Percentiles rank a stretch among this genome's conserved stretches.
These are phyloP conservation scores for Condylostylus longicornis DNA, from an alignment of 1,140 invertebrate species.

Conservation along the genomic window DNA sequence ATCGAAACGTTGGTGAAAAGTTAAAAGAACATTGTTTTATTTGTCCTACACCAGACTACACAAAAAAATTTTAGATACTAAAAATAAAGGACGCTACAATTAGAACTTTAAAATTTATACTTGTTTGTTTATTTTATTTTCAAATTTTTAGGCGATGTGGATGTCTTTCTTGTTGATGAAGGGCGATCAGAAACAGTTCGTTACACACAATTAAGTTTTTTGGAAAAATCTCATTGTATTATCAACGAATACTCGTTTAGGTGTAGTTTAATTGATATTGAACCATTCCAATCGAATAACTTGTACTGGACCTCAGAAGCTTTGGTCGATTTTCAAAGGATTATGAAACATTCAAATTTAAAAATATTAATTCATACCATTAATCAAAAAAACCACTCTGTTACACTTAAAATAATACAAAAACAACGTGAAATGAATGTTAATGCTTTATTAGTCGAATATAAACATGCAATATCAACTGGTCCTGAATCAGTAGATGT, in stretches of 20 bases:
- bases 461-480: slow-evolving; percentile 13
- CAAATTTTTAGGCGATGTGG: slow-evolving; percentile 10
- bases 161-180: slow-evolving; percentile 18
- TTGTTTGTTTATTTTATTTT: neutral
- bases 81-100: too few species aligned
- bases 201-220: slow-evolving; percentile 16
- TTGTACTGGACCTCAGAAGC: slow-evolving; percentile 17
- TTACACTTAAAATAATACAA: slow-evolving; percentile 13
- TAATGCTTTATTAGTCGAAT: slow-evolving; percentile 14
- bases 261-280: slow-evolving; percentile 21
- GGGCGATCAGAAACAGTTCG: slow-evolving; percentile 10
- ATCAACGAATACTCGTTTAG: slow-evolving; percentile 9
- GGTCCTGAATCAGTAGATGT: slow-evolving; percentile 7
- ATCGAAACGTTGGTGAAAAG: too few species aligned
- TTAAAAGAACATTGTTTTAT: too few species aligned
- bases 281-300: slow-evolving; percentile 13
- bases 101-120: too few species aligned
- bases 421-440: slow-evolving; percentile 11
- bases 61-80: too few species aligned
- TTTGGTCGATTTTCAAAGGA: slow-evolving; percentile 12
- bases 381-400: slow-evolving; percentile 5
- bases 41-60: too few species aligned
- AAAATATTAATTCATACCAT: slow-evolving; percentile 10
- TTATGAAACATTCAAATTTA: slow-evolving; percentile 18
- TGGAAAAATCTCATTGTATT: slow-evolving; percentile 12